Conservation (phyloP, 2,888 invertebrate genomes). For the Globia sparganii region DNA sequence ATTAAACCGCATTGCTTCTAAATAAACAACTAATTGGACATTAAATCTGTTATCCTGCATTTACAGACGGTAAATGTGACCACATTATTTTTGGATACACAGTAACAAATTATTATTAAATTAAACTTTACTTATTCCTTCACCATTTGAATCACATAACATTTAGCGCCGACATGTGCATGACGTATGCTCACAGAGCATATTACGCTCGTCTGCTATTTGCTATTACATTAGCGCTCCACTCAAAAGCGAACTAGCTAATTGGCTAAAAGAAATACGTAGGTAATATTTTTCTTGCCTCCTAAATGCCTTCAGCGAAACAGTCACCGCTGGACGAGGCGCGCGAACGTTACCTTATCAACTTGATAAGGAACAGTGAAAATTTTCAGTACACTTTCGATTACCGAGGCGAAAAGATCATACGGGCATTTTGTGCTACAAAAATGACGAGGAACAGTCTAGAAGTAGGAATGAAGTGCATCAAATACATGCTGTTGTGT, state of each 20-base stretch:
- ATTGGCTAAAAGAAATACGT: conserved; percentile 77
- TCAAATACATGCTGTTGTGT: conserved; percentile 94
- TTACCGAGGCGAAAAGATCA: conserved; percentile 46
- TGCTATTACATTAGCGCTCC: conserved; percentile 55
- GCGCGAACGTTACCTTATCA: conserved; percentile 57
- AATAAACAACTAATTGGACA: conserved; percentile 10
- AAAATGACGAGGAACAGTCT: conserved; percentile 83
- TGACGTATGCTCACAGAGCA: conserved; percentile 55
- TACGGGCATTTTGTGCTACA: conserved; percentile 50
- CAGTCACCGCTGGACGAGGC: conserved; percentile 44
- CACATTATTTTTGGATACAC: background rate
- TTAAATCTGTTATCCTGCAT: background rate
- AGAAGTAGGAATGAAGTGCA: conserved; percentile 93
- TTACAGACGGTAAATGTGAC: background rate
- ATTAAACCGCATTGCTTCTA: background rate
- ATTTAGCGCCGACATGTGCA: conserved; percentile 29
- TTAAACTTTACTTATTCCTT: conserved; percentile 4
- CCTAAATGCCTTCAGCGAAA: conserved; percentile 37
- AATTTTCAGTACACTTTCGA: conserved; percentile 54
- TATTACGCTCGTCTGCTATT: conserved; percentile 53
- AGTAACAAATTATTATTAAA: conserved; percentile 1
- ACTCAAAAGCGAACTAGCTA: conserved; percentile 68
- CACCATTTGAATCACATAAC: conserved; percentile 23
- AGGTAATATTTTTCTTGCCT: conserved; percentile 63
- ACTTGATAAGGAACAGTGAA: conserved; percentile 55